phyloP scores from a whole-genome alignment of 2,888 invertebrate species.

The Scaptomyza reducta region DNA sequence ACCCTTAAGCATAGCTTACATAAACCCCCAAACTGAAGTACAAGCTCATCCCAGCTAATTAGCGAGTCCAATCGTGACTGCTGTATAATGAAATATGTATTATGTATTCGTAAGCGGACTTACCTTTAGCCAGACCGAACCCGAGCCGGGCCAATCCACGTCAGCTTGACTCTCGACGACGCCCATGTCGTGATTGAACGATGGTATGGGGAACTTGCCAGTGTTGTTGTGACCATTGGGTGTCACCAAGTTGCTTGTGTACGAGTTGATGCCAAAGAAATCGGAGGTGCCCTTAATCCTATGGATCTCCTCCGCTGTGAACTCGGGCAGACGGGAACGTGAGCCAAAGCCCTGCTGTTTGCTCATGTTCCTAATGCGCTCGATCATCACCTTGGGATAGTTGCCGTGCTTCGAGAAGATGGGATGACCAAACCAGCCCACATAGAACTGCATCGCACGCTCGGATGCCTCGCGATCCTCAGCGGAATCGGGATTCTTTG shows the following conservation, averaged over 20 bases:
- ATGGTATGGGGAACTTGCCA: slow-evolving; percentile 84
- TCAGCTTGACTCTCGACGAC: slow-evolving; percentile 86
- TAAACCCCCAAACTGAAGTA: slow-evolving; percentile 24
- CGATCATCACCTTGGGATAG: slow-evolving; percentile 88
- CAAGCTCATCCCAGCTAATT: slow-evolving; percentile 54
- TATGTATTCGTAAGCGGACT: slow-evolving; percentile 47
- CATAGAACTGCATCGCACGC: slow-evolving; percentile 86
- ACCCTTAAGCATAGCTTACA: slow-evolving; percentile 4
- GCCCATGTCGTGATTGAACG: slow-evolving; percentile 87
- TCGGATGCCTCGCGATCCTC: slow-evolving; percentile 87
- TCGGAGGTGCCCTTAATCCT: slow-evolving; percentile 88
- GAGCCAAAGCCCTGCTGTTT: slow-evolving; percentile 85
- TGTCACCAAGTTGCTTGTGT: slow-evolving; percentile 86
- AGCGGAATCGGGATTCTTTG: slow-evolving; percentile 84
- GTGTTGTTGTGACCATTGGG: slow-evolving; percentile 84
- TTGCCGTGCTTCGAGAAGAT: slow-evolving; percentile 87
- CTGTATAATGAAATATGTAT: slow-evolving; percentile 14
- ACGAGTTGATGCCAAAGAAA: slow-evolving; percentile 90
- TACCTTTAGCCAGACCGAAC: slow-evolving; percentile 87
- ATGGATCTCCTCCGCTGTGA: slow-evolving; percentile 86
- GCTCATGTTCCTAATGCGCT: slow-evolving; percentile 86
- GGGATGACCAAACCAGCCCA: slow-evolving; percentile 89
- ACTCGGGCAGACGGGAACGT: slow-evolving; percentile 87
- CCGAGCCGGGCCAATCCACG: slow-evolving; percentile 86
- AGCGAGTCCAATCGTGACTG: slow-evolving; percentile 45